Base-by-base conservation (phyloP, 2,113 vertebrate genomes). In the Addax nasomaculatus region DNA sequence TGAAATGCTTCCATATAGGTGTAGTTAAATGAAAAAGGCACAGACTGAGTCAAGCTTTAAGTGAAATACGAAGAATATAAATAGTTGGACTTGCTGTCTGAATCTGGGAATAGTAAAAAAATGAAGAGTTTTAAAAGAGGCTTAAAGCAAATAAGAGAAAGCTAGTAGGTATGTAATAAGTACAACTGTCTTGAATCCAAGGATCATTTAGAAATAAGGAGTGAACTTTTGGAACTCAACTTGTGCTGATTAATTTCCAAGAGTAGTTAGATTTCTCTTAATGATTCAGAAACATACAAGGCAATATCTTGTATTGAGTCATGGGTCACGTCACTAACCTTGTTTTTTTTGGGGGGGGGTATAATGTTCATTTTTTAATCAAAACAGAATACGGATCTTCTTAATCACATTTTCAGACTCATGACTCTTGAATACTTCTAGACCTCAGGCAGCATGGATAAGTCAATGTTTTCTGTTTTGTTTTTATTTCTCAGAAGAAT, bases 401-500 rank as follows among this genome's bases (percentile, higher is more conserved):
- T 57, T 86, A 25, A 51, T 93, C 29, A 78, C 78, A 0, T 80
- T 80, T 14, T 95, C 16, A 89, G 55, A 90, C 53, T 90, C 6
- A 53, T 81, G 85, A 39, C 36, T 73, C 27, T 95, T 95, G 17
- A n/a, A 53, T 94, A 94, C 43, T 83, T 76, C 1, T 84, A 90
- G 95, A 84, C n/a, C 16, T 95, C 67, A 57, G 51, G 21, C 49
- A 87, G 80, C 19, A 70, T 80, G 64, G 55, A 23, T 89, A 96
- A 73, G 49, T 39, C 43, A 81, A 0, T 95, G 49, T 83, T 95
- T 95, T 92, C 39, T 62, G 4, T 95, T 92, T 73, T 85, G 27
- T 90, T 83, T 93, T 89, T 93, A 33, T 91, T 93, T 89, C 81
- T 93, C 30, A 83, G n/a, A 93, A 93, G 67, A 97, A 87, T 70